Evolutionary conservation across 2,113 vertebrate genomes (phyloP), one percentile per base, ranked within the genome.

Genomic region (Marcusenius ussheri): DNA sequence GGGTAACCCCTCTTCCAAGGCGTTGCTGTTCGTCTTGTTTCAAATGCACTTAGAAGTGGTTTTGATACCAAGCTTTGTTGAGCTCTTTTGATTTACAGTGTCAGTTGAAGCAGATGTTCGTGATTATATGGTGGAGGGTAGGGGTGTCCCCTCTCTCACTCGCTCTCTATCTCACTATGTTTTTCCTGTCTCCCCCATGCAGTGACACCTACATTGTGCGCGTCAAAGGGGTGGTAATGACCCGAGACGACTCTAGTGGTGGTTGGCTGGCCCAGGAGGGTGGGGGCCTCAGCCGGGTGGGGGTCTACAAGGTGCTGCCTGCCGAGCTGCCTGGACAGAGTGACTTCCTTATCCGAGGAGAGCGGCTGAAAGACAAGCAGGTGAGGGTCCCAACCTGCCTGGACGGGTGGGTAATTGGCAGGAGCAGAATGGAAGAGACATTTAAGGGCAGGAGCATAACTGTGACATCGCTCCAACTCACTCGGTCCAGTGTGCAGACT

Each of bases 151-250:
- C 39, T 62, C 11, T 58, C 62, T 80, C 47, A 45, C 51, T 92
- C 74, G 13, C 19, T 58, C 87, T 83, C 35, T 50, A 19, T 21
- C 80, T 70, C 62, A 27, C 83, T 87, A 42, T 91, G 24, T 89
- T 88, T 31, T 80, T 91, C 94, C 92, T 93, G 24, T 89, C 10
- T 77, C 56, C 92, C 31, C 92, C 5, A 94, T 95, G 90, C 96
- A 99, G 98, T 98, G 98, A 99, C 97, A 99, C 97, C 97, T 99
- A 99, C 96, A 99, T 99, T 93, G 98, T 99, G 95, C 97, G 98
- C 95, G 98, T 99, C 95, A 99, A 99, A 97, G 98, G 98, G 91
- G 98, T 99, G 97, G 98, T 99, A 95, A 99, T 99, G 98, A 99
- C 97, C 94, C 97, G 98, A 96, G 98, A 99, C 96, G 98, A 99